Evolutionary conservation across 2,113 vertebrate genomes (phyloP).

Genomic region (Geococcyx californianus): DNA sequence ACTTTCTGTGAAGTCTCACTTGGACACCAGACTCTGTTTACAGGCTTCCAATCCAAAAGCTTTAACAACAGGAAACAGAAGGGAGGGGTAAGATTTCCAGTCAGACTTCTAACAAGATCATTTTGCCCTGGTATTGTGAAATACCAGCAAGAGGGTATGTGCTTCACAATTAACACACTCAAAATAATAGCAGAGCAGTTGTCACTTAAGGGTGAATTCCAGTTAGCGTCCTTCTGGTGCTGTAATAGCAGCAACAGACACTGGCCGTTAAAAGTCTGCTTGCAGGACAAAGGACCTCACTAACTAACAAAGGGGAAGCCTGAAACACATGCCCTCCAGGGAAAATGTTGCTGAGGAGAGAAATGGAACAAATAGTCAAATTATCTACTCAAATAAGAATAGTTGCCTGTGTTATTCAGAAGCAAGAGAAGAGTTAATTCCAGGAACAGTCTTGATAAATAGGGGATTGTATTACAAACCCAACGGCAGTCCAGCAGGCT

Average conservation of each 20-base stretch:
- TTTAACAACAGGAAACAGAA: constrained; percentile 66
- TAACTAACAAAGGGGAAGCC: constrained; percentile 37
- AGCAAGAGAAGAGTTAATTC: constrained; percentile 18
- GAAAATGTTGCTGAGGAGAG: constrained; percentile 8
- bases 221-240: constrained; percentile 40
- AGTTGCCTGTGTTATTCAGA: constrained; percentile 4
- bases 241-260: constrained; percentile 2
- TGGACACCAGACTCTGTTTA: constrained; percentile 44
- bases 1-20: constrained; percentile 23
- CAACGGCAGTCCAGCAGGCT: neutral
- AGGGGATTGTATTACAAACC: constrained; percentile 4
- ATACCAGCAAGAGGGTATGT: constrained; percentile 48
- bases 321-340: constrained; percentile 12
- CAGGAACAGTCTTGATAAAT: constrained; percentile 8
- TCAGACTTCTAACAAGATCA: constrained; percentile 57
- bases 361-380: constrained; percentile 32
- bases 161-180: constrained; percentile 53
- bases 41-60: constrained; percentile 41
- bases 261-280: constrained; percentile 44
- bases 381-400: constrained; percentile 37
- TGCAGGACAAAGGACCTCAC: constrained; percentile 26
- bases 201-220: constrained; percentile 41
- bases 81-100: constrained; percentile 65
- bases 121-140: constrained; percentile 50
- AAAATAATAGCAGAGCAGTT: constrained; percentile 39